Evolutionary conservation across 1,140 invertebrate genomes (phyloP), one percentile per base, ranked within the genome.

Genomic region (Pseudomyrmex flavicornis): DNA sequence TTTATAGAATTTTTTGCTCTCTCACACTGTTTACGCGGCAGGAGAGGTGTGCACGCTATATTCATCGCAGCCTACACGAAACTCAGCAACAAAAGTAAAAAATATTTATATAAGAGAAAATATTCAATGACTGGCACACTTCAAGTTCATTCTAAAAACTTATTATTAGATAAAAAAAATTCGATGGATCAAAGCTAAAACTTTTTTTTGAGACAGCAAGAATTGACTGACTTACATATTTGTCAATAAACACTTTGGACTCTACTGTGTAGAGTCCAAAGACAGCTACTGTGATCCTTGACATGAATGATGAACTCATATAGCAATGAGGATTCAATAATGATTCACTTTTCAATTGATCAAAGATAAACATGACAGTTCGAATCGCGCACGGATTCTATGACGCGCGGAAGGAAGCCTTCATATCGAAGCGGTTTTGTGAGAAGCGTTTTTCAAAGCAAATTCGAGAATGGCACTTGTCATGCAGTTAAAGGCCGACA

Each of bases 401-500:
- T n/a, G 13, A 58, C 4, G n/a, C 52, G 15, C 17, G n/a, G 63
- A 77, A 77, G 8, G 35, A 59, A 22, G 20, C 12, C 44, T 59
- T 8, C 48, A n/a, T 22, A 52, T 20, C 13, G 1, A 69, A 59
- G 17, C 5, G 56, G 17, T 4, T 5, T 44, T 35, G 10, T 26
- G 50, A 44, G 63, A 10, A 48, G n/a, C 48, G n/a, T 48, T 68
- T 70, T 58, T 50, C 54, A 50, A 80, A 59, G 68, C 44, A 70
- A 70, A 70, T 72, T 59, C 20, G 20, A 59, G 65, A 72, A 82
- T 82, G 10, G 61, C 48, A 76, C 79, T 83, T 85, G 75, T 83
- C 84, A 61, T 52, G 50, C n/a, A 44, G 48, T 75, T 69, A 85
- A 83, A 63, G 80, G 56, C 83, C 69, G 72, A 85, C 82, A 73